Percentiles rank a stretch among this genome's conserved stretches.
Conservation (phyloP, 2,113 vertebrate genomes). For the Nothobranchius furzeri region DNA sequence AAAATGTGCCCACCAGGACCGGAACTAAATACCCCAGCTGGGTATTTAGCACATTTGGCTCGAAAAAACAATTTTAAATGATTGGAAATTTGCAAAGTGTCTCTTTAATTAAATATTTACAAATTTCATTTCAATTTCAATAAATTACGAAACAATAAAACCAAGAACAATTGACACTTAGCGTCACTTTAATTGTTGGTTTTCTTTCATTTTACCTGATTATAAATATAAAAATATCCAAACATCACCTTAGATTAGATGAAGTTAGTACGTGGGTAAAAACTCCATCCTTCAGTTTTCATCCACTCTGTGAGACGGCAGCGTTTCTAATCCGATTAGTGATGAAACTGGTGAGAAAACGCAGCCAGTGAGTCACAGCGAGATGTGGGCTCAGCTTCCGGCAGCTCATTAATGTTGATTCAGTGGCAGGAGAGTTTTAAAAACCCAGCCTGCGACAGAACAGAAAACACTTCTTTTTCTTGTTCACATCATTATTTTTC, state of each 20-base stretch:
- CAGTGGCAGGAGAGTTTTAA: conserved; percentile 14
- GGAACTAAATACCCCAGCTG: too few species aligned
- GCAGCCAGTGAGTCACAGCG: conserved; percentile 6
- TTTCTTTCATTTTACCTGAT: not conserved
- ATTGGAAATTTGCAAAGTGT: too few species aligned
- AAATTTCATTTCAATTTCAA: too few species aligned
- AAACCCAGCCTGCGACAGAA: conserved; percentile 20
- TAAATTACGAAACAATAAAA: too few species aligned
- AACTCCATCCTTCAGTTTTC: not conserved
- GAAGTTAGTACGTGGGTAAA: not conserved
- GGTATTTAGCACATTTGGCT: too few species aligned
- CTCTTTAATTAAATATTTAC: too few species aligned
- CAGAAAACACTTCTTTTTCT: conserved; percentile 1
- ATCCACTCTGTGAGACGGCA: not conserved
- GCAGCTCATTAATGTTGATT: conserved; percentile 4
- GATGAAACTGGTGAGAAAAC: not conserved
- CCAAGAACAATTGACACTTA: too few species aligned
- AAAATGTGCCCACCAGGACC: too few species aligned
- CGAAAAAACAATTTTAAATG: too few species aligned
- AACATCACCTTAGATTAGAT: not conserved
- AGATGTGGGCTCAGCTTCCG: conserved; percentile 2
- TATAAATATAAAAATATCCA: too few species aligned
- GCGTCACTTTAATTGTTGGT: not conserved
- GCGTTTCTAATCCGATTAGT: not conserved
- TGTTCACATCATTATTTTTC: not conserved